Conservation (phyloP, 2,797 vertebrate genomes). For the Sciaenops ocellatus region DNA sequence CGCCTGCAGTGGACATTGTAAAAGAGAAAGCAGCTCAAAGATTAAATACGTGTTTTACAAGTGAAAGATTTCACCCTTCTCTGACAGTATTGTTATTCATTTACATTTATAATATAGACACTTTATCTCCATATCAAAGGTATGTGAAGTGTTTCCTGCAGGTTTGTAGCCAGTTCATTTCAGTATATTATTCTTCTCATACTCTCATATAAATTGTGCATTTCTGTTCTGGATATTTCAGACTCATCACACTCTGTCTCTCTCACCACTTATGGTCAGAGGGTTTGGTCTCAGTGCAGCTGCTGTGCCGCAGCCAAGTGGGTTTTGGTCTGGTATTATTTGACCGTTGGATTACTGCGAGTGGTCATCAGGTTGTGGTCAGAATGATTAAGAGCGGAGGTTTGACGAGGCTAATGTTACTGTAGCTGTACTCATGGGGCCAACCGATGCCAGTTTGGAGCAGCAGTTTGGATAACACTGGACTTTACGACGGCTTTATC, state of each 20-base stretch:
- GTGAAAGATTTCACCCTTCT: neutral
- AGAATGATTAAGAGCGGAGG: constrained; percentile 16
- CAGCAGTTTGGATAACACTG: neutral
- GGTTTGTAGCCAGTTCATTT: neutral
- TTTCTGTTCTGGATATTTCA: constrained; percentile 2
- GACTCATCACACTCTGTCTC: constrained; percentile 8
- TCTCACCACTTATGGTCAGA: constrained; percentile 39
- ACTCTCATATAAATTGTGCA: neutral
- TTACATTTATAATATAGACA: neutral
- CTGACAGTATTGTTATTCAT: neutral
- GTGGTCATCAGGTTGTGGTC: constrained; percentile 40
- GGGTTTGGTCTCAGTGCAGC: constrained; percentile 43
- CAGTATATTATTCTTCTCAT: too few species aligned
- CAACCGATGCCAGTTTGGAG: neutral
- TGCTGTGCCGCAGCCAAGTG: constrained; percentile 39
- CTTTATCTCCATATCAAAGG: neutral
- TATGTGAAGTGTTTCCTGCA: neutral
- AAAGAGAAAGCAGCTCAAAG: neutral
- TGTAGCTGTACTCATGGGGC: neutral
- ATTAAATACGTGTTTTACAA: neutral
- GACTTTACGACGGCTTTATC: constrained; percentile 20
- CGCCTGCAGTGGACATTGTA: neutral
- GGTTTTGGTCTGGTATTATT: constrained; percentile 44
- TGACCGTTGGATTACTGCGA: constrained; percentile 24
- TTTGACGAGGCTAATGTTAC: constrained; percentile 25